A percentile compares a stretch with the other conserved stretches of the same genome.
phyloP scores from a whole-genome alignment of 2,888 invertebrate species.

The Chalcosyrphus nemorum region DNA sequence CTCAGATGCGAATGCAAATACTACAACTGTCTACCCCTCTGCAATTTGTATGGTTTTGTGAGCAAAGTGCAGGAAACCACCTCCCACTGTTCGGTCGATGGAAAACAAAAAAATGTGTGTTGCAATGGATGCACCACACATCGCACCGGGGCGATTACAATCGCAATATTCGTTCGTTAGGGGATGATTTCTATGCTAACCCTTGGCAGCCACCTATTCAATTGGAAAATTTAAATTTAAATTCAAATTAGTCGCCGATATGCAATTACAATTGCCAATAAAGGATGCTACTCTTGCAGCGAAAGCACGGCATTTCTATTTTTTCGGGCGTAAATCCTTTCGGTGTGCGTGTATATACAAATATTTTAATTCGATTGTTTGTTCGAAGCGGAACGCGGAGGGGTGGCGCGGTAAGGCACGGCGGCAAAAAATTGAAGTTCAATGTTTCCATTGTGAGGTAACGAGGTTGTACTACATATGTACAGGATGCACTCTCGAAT shows the following conservation, averaged over 20 bases:
- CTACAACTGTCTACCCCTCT: slow-evolving; percentile 28
- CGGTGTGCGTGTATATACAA: slow-evolving; percentile 32
- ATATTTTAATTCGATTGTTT: slow-evolving; percentile 59
- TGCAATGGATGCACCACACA: slow-evolving; percentile 47
- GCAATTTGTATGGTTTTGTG: slow-evolving; percentile 48
- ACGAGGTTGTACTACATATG: slow-evolving; percentile 11
- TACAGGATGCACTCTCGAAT: slow-evolving; percentile 5
- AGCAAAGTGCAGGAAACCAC: slow-evolving; percentile 57
- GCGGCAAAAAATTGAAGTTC: slow-evolving; percentile 51
- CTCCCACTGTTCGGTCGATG: slow-evolving; percentile 29
- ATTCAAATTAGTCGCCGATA: slow-evolving; percentile 74
- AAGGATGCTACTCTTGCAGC: slow-evolving; percentile 24
- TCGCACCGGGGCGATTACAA: slow-evolving; percentile 41
- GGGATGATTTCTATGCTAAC: slow-evolving; percentile 52
- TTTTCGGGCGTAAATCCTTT: slow-evolving; percentile 35
- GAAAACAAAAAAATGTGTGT: too few relatives aligned
- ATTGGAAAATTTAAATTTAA: slow-evolving; percentile 74
- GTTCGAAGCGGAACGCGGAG: background rate
- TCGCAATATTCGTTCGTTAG: slow-evolving; percentile 26
- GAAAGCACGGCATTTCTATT: slow-evolving; percentile 21
- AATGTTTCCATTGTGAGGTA: slow-evolving; percentile 58
- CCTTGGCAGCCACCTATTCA: slow-evolving; percentile 61
- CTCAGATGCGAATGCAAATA: slow-evolving; percentile 26
- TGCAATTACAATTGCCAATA: slow-evolving; percentile 70
- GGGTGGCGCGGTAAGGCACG: background rate